These are phyloP conservation scores for Amblyopsis rosae DNA, from an alignment of 2,113 vertebrate genomes.

Conservation along the genomic window DNA sequence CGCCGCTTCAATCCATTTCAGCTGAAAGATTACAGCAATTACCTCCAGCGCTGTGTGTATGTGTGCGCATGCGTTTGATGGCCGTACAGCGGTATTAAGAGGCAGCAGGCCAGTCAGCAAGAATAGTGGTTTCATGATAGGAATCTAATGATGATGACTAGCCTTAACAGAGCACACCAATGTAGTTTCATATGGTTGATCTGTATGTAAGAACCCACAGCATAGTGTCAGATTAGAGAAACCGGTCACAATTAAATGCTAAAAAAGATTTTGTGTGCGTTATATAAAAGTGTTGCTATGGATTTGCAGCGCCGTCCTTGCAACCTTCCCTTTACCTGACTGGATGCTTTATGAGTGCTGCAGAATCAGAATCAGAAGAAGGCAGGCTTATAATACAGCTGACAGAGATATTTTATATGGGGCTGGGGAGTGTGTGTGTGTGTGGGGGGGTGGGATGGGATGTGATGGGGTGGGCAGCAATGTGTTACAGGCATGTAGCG, in stretches of 20 bases:
- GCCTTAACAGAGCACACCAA: background rate
- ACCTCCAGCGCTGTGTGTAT: conserved; percentile 25
- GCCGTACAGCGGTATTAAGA: conserved; percentile 40
- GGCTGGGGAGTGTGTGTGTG: conserved; percentile 29
- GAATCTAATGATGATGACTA: background rate
- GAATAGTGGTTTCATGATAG: conserved; percentile 22
- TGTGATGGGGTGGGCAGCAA: conserved; percentile 12
- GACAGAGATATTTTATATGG: conserved; percentile 76
- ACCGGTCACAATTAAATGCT: conserved; percentile 2
- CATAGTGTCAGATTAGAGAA: conserved; percentile 17
- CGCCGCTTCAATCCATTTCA: conserved; percentile 28
- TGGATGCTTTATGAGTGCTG: conserved; percentile 71
- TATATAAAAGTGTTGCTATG: conserved; percentile 60
- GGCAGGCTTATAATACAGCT: conserved; percentile 70
- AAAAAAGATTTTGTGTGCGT: conserved; percentile 16
- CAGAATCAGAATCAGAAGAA: conserved; percentile 61
- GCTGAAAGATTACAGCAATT: conserved; percentile 53
- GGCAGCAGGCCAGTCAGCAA: conserved; percentile 41
- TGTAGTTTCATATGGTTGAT: background rate
- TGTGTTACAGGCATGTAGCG: conserved; percentile 33
- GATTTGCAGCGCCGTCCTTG: conserved; percentile 73
- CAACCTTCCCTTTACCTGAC: conserved; percentile 58
- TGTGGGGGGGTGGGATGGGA: conserved; percentile 7
- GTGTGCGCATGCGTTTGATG: conserved; percentile 9
- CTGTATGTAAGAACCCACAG: background rate